phyloP scores from a whole-genome alignment of 2,888 invertebrate species.

The Luffia ferchaultella region DNA sequence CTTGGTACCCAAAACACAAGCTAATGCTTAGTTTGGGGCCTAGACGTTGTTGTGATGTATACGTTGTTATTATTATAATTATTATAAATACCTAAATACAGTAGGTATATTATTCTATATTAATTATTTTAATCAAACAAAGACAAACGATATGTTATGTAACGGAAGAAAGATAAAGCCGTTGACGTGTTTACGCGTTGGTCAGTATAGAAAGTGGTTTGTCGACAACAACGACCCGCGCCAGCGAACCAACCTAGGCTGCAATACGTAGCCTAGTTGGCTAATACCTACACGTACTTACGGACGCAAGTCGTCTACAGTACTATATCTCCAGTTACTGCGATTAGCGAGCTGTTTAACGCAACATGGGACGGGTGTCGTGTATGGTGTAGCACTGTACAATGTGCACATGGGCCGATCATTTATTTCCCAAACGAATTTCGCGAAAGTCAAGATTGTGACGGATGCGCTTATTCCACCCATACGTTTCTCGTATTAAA shows the following conservation, averaged over 20 bases:
- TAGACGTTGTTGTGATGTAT: too few relatives aligned
- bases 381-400: neutral
- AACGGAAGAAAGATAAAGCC: neutral
- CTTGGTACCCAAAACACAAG: too few relatives aligned
- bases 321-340: neutral
- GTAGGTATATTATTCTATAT: too few relatives aligned
- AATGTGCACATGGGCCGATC: neutral
- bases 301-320: neutral
- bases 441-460: too few relatives aligned
- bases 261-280: too few relatives aligned
- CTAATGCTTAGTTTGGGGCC: too few relatives aligned
- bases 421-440: too few relatives aligned
- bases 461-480: too few relatives aligned
- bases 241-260: neutral
- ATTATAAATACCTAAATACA: too few relatives aligned
- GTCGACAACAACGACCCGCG: neutral
- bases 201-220: neutral
- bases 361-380: neutral
- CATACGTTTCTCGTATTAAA: neutral
- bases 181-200: neutral
- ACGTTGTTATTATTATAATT: too few relatives aligned
- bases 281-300: neutral
- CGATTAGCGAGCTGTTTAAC: neutral
- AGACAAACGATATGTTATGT: too few relatives aligned
- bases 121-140: too few relatives aligned